Conservation (phyloP, 2,797 vertebrate species). For the Clarias fuscus region DNA sequence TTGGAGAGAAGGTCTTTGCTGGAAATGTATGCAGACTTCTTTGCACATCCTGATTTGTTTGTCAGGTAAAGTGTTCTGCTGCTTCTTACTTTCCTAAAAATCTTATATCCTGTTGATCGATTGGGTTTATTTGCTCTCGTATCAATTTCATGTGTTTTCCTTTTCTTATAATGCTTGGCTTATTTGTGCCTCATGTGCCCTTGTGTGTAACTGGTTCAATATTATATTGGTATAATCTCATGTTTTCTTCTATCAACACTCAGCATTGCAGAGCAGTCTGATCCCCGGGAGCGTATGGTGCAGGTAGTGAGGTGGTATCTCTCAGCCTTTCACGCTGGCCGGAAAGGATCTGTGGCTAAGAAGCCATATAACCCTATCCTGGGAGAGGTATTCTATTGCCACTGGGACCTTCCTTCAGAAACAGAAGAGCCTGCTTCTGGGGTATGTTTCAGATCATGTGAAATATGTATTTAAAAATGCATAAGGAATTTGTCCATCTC, state of each 20-base stretch:
- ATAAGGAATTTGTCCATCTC: not conserved
- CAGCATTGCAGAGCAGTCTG: conserved; percentile 93
- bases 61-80: conserved; percentile 85
- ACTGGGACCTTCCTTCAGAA: conserved; percentile 90
- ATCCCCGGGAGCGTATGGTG: conserved; percentile 92
- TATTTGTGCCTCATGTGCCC: not conserved
- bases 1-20: conserved; percentile 94
- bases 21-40: conserved; percentile 99
- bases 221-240: not conserved
- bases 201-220: not conserved
- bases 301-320: conserved; percentile 98
- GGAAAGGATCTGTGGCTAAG: conserved; percentile 98
- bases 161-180: not conserved
- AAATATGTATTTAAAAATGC: not conserved
- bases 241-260: conserved; percentile 24
- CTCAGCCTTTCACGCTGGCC: conserved; percentile 96
- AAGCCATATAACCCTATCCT: conserved; percentile 98
- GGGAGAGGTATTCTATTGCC: conserved; percentile 96
- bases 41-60: conserved; percentile 97
- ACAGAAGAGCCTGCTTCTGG: conserved; percentile 77
- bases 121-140: not conserved
- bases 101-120: not conserved
- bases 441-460: conserved; percentile 60
- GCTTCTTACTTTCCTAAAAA: not conserved
- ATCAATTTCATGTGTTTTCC: not conserved